phyloP scores from a whole-genome alignment of 2,113 vertebrate species.

The Antechinus flavipes region DNA sequence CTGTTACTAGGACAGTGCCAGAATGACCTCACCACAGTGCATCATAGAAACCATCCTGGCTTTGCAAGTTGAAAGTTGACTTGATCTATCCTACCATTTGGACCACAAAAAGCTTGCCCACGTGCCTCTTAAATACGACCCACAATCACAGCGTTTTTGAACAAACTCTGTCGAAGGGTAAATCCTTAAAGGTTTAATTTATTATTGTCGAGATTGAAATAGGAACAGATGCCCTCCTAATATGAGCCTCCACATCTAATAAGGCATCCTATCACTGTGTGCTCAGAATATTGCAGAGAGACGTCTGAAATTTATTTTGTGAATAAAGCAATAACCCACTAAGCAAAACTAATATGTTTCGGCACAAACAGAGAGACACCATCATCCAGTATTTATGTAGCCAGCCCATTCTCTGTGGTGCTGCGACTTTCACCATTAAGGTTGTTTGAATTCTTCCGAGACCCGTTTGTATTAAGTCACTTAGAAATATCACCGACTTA shows the following conservation, averaged over 20 bases:
- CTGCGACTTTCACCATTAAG: constrained; percentile 60
- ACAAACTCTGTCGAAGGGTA: constrained; percentile 66
- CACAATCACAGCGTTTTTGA: constrained; percentile 56
- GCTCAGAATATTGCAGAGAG: constrained; percentile 62
- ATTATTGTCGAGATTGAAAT: constrained; percentile 66
- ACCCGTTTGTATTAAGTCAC: constrained; percentile 46
- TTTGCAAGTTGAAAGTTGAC: constrained; percentile 33
- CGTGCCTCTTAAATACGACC: constrained; percentile 54
- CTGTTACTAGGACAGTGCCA: neutral
- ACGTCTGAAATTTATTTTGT: constrained; percentile 80
- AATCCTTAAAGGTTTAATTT: constrained; percentile 73
- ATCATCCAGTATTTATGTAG: constrained; percentile 80
- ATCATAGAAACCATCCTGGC: constrained; percentile 47
- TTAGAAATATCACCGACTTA: constrained; percentile 71
- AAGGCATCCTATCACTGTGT: constrained; percentile 52
- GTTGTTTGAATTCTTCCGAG: constrained; percentile 70
- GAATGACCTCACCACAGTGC: constrained; percentile 49
- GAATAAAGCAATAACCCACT: constrained; percentile 81
- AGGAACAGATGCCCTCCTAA: constrained; percentile 70
- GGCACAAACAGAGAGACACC: constrained; percentile 76
- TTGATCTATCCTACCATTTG: constrained; percentile 18
- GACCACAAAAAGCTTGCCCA: constrained; percentile 51
- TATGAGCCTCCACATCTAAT: constrained; percentile 71
- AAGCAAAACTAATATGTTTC: constrained; percentile 80
- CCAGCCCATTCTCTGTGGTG: constrained; percentile 48